A percentile compares a stretch with the other conserved stretches of the same genome.
Evolutionary conservation across 2,113 vertebrate genomes (phyloP).

Genomic region (Thunnus thynnus): DNA sequence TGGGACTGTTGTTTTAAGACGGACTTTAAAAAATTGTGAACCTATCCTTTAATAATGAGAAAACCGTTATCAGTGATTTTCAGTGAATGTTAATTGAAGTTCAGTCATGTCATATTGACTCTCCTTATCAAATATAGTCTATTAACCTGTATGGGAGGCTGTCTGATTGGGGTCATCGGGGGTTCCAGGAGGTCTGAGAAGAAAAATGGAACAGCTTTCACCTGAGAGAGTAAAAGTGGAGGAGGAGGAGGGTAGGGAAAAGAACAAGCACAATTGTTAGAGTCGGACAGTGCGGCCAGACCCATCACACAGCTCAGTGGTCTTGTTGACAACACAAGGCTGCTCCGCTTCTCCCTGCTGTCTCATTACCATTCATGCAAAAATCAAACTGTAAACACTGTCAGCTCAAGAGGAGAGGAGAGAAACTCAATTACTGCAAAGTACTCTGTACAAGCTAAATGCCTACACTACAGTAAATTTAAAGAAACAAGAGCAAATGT

Average conservation of each 20-base stretch:
- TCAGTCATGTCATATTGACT: slow-evolving; percentile 4
- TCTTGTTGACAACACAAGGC: slow-evolving; percentile 38
- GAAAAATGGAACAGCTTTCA: slow-evolving; percentile 40
- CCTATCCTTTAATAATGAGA: slow-evolving; percentile 3
- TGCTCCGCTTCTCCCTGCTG: slow-evolving; percentile 34
- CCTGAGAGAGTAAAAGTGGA: slow-evolving; percentile 37
- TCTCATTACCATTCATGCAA: slow-evolving; percentile 44
- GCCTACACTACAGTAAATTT: neutral
- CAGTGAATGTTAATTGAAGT: neutral
- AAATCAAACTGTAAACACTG: slow-evolving; percentile 43
- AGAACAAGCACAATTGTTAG: slow-evolving; percentile 28
- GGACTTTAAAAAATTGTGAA: too few species aligned
- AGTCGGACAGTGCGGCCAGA: slow-evolving; percentile 24
- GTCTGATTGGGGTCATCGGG: slow-evolving; percentile 18
- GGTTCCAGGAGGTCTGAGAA: slow-evolving; percentile 55
- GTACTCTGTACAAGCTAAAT: neutral
- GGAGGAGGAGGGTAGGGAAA: neutral
- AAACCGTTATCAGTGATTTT: neutral
- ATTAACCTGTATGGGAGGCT: slow-evolving; percentile 63
- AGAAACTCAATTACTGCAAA: neutral
- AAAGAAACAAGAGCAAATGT: neutral
- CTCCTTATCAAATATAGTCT: neutral
- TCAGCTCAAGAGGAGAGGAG: neutral
- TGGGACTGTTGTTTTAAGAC: too few species aligned
- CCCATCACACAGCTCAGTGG: slow-evolving; percentile 39